Conservation (phyloP, 2,888 invertebrate genomes). For the Andrena dorsata region DNA sequence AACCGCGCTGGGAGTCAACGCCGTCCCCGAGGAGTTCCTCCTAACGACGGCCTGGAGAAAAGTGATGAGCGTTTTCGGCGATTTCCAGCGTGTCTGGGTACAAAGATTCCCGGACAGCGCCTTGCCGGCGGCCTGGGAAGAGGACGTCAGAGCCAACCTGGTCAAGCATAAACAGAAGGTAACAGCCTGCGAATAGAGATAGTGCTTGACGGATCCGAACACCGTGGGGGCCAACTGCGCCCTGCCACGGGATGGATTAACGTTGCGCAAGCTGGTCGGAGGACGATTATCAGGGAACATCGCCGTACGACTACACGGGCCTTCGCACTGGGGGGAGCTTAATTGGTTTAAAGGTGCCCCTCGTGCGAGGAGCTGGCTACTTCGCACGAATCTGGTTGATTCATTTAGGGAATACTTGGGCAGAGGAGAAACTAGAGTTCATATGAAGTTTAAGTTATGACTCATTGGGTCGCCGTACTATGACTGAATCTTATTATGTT, state of each 20-base stretch:
- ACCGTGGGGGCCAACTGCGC: not conserved
- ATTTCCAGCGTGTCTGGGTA: conserved; percentile 96
- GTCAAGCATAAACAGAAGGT: conserved; percentile 95
- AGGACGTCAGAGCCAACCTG: conserved; percentile 95
- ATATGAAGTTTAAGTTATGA: too few species aligned
- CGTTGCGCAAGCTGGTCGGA: not conserved
- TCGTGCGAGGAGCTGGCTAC: too few species aligned
- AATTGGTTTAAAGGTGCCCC: too few species aligned
- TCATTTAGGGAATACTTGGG: too few species aligned
- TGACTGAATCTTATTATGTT: too few species aligned
- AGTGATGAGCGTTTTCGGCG: conserved; percentile 93
- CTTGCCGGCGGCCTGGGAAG: conserved; percentile 96
- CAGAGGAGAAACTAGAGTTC: too few species aligned
- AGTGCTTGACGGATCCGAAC: not conserved
- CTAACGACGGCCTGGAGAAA: conserved; percentile 33
- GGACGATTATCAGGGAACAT: not conserved
- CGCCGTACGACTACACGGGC: too few species aligned
- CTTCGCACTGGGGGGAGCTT: too few species aligned
- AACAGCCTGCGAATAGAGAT: conserved; percentile 25
- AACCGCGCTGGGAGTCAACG: conserved; percentile 33
- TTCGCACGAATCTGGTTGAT: too few species aligned
- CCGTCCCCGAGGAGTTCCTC: conserved; percentile 46
- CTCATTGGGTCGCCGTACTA: too few species aligned
- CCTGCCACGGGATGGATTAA: not conserved
- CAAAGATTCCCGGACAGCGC: conserved; percentile 96